phyloP scores from a whole-genome alignment of 2,797 vertebrate species.

The Dryobates pubescens region DNA sequence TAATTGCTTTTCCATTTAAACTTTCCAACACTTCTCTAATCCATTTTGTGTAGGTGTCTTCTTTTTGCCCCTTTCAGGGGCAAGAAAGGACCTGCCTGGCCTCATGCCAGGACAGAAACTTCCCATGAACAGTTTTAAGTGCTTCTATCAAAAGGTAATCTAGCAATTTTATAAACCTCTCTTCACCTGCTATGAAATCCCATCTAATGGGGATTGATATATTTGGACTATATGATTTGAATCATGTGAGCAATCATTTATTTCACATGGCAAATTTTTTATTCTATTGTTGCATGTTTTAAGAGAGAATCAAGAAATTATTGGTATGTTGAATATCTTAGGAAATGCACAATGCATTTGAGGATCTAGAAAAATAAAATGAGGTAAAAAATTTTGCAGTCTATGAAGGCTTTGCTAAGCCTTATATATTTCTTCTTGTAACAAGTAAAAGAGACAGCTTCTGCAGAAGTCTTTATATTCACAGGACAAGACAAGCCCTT shows the following conservation, averaged over 20 bases:
- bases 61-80: too few species aligned
- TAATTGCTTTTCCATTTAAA: too few species aligned
- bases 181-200: not conserved
- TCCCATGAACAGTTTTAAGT: not conserved
- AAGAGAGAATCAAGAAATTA: not conserved
- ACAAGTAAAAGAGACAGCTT: not conserved
- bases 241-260: not conserved
- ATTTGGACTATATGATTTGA: not conserved
- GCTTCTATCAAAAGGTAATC: not conserved
- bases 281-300: not conserved
- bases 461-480: not conserved
- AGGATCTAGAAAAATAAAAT: not conserved
- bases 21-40: too few species aligned
- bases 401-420: not conserved
- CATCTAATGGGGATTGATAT: not conserved
- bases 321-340: not conserved
- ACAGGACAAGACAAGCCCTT: not conserved
- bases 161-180: not conserved
- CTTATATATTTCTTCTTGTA: accelerated
- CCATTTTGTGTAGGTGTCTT: too few species aligned
- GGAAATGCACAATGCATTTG: not conserved
- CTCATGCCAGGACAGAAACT: not conserved
- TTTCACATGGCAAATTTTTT: not conserved
- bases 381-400: not conserved
- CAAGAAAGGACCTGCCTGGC: too few species aligned